Percentiles rank a stretch among this genome's conserved stretches.
Evolutionary conservation across 2,113 vertebrate genomes (phyloP).

Genomic region (Gobiocypris rarus): DNA sequence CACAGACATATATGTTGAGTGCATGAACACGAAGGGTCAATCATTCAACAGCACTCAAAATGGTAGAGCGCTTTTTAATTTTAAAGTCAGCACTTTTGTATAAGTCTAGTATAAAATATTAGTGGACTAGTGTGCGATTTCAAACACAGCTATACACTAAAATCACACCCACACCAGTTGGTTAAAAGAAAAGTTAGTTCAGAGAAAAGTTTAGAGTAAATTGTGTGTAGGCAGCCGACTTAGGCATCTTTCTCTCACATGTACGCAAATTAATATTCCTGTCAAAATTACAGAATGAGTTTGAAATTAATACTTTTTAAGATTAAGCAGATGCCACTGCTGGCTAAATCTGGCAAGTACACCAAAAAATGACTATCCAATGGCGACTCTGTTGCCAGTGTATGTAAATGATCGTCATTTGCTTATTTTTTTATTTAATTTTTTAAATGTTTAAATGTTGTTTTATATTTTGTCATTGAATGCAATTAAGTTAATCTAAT

Average conservation of each 20-base stretch:
- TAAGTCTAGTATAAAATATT: too few species aligned
- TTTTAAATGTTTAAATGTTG: too few species aligned
- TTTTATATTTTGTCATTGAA: background rate
- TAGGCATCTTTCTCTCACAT: background rate
- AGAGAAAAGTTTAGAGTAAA: background rate
- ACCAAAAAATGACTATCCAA: too few species aligned
- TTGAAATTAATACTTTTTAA: background rate
- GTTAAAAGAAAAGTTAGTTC: background rate
- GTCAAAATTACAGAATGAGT: background rate
- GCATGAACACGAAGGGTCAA: too few species aligned
- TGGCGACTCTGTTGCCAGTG: too few species aligned
- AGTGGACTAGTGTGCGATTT: too few species aligned
- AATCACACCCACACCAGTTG: background rate
- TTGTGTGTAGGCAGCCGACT: background rate
- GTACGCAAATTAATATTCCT: background rate
- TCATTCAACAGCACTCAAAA: too few species aligned
- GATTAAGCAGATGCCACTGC: background rate
- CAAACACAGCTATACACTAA: background rate
- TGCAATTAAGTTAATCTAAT: background rate
- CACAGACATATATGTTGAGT: too few species aligned
- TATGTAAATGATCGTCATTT: background rate
- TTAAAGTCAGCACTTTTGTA: too few species aligned
- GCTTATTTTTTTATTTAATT: too few species aligned
- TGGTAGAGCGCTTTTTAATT: too few species aligned
- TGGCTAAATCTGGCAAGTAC: background rate